Percentiles rank a stretch among this genome's conserved stretches.
These are phyloP conservation scores for Gryllus bimaculatus DNA, from an alignment of 1,140 invertebrate genomes.

Conservation along the genomic window DNA sequence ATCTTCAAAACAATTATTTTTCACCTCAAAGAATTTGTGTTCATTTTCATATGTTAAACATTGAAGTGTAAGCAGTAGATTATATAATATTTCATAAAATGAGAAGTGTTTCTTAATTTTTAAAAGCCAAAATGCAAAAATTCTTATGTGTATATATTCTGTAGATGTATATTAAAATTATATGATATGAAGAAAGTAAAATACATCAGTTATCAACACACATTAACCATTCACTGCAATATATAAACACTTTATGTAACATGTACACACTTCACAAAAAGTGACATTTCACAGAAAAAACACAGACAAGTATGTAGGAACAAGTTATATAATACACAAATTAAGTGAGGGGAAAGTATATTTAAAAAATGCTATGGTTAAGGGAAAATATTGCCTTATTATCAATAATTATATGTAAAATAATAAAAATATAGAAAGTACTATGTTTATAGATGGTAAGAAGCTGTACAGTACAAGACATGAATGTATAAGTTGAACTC, in stretches of 20 bases:
- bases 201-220: not conserved
- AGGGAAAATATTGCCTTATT: constrained; percentile 5
- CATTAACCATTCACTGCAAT: not conserved
- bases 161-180: not conserved
- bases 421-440: not conserved
- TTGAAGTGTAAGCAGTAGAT: not conserved
- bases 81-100: not conserved
- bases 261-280: not conserved
- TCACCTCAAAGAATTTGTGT: constrained; percentile 4
- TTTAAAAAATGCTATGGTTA: not conserved
- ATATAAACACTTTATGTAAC: not conserved
- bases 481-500: not conserved
- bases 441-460: not conserved
- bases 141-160: not conserved
- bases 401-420: constrained; percentile 2
- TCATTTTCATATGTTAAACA: not conserved
- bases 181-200: not conserved
- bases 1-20: not conserved
- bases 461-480: not conserved
- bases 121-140: not conserved
- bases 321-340: constrained; percentile 2
- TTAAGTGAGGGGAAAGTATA: not conserved
- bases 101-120: not conserved
- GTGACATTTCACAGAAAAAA: not conserved
- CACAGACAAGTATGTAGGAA: not conserved